Evolutionary conservation across 1,140 invertebrate species (phyloP).

Genomic region (Ridgeia piscesae): DNA sequence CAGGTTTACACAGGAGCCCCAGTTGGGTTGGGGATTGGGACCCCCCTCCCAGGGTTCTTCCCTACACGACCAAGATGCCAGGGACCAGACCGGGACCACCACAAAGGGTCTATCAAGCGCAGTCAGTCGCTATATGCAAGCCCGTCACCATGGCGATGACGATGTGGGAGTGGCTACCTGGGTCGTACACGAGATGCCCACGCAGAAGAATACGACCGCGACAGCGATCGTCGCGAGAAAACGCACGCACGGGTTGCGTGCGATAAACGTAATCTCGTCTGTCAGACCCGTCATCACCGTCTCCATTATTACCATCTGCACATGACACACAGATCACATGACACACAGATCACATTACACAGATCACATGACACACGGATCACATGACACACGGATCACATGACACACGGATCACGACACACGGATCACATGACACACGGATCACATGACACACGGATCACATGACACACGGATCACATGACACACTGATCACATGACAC

Average conservation of each 20-base stretch:
- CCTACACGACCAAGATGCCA: background rate
- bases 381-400: background rate
- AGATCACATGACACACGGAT: background rate
- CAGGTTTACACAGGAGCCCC: background rate
- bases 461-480: background rate
- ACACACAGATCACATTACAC: background rate
- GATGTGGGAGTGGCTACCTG: conserved; percentile 23
- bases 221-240: conserved; percentile 22
- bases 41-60: background rate
- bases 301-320: conserved; percentile 30
- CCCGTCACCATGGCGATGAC: background rate
- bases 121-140: background rate
- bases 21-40: background rate
- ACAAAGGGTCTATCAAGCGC: background rate
- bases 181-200: conserved; percentile 22
- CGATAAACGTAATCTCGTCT: conserved; percentile 25
- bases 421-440: background rate
- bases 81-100: background rate
- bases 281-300: conserved; percentile 29
- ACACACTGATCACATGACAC: background rate
- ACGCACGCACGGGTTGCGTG: conserved; percentile 24
- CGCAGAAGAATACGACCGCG: conserved; percentile 19
- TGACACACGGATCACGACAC: background rate
- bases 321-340: background rate
- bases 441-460: background rate